Evolutionary conservation across 2,113 vertebrate species (phyloP).

Genomic region (Blennius ocellaris): DNA sequence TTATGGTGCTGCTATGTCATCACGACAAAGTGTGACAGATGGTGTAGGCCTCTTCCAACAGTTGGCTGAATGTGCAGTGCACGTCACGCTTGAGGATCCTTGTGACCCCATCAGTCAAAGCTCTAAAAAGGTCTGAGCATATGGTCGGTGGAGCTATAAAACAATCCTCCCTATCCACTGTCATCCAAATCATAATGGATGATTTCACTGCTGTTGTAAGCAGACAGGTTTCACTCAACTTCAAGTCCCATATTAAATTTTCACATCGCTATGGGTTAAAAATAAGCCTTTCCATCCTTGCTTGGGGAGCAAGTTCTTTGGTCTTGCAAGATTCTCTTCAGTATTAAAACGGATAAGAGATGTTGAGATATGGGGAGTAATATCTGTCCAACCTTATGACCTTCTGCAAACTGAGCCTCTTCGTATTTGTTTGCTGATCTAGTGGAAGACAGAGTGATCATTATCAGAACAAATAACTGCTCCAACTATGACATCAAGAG

Average conservation of each 20-base stretch:
- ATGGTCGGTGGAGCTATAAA: constrained; percentile 30
- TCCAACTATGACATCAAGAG: neutral
- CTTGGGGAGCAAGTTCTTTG: neutral
- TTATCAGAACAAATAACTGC: neutral
- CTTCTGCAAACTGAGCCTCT: constrained; percentile 1
- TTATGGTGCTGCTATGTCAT: constrained; percentile 20
- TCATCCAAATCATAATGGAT: constrained; percentile 18
- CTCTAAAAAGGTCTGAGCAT: constrained; percentile 40
- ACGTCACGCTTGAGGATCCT: constrained; percentile 25
- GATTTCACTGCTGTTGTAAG: constrained; percentile 19
- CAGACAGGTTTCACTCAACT: neutral
- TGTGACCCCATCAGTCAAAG: constrained; percentile 21
- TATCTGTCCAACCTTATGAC: neutral
- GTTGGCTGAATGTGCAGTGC: constrained; percentile 27
- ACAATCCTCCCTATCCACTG: neutral
- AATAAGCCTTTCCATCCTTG: neutral
- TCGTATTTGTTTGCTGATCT: neutral
- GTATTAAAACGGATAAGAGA: neutral
- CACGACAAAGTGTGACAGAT: constrained; percentile 36
- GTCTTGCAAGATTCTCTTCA: neutral
- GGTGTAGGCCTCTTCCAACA: constrained; percentile 20
- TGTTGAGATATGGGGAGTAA: neutral
- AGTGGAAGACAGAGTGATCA: constrained; percentile 3
- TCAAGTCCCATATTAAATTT: neutral
- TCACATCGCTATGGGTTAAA: neutral